These are phyloP conservation scores for Cranoglanis bouderius DNA, from an alignment of 2,113 vertebrate genomes.

Conservation along the genomic window DNA sequence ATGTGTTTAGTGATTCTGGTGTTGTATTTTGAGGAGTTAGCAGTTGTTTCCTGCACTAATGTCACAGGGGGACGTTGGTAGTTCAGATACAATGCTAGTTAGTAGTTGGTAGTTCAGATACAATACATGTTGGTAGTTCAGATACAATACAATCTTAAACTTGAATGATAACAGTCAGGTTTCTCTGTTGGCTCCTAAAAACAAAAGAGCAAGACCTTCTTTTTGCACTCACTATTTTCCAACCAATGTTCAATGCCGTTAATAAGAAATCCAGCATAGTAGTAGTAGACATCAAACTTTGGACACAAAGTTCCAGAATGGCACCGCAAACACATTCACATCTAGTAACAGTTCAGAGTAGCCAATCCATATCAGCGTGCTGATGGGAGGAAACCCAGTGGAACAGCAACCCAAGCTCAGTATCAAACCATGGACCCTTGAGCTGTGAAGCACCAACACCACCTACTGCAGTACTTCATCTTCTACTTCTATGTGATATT, in stretches of 20 bases:
- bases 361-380: background rate
- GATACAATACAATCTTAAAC: background rate
- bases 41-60: background rate
- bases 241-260: background rate
- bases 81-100: background rate
- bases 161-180: background rate
- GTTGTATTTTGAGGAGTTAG: background rate
- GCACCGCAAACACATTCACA: background rate
- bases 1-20: background rate
- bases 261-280: background rate
- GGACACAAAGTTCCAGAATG: background rate
- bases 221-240: background rate
- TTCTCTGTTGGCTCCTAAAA: background rate
- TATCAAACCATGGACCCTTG: background rate
- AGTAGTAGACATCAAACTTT: background rate
- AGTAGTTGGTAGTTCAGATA: too few relatives aligned
- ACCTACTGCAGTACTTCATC: background rate
- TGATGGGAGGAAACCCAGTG: background rate
- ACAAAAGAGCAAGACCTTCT: background rate
- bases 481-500: background rate
- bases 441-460: background rate
- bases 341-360: background rate
- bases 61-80: background rate
- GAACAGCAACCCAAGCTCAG: background rate
- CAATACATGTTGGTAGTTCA: background rate